phyloP scores from a whole-genome alignment of 2,797 vertebrate species.

The Pangasius krempfi region DNA sequence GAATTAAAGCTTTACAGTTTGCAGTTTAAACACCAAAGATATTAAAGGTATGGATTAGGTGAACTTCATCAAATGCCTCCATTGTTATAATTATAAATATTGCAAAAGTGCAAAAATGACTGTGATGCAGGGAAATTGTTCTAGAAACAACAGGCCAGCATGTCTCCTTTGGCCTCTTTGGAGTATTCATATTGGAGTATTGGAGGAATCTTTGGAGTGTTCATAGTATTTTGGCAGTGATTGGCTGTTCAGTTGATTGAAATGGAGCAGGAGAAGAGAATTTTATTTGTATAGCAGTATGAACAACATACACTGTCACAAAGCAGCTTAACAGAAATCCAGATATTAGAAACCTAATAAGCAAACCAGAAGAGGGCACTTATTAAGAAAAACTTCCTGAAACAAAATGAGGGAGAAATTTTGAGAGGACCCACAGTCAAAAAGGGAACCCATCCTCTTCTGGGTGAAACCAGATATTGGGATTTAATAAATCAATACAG shows the following conservation, averaged over 20 bases:
- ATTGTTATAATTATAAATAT: background rate
- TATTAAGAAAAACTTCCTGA: background rate
- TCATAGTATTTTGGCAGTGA: background rate
- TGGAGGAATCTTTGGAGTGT: too few species aligned
- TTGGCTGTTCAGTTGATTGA: background rate
- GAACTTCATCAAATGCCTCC: conserved; percentile 9
- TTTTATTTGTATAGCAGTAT: background rate
- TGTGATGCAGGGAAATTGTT: conserved; percentile 8
- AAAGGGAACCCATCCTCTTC: background rate
- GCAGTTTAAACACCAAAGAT: conserved; percentile 59
- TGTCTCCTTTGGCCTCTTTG: conserved; percentile 5
- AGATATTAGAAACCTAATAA: background rate
- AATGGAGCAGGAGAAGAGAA: background rate
- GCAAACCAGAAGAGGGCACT: background rate
- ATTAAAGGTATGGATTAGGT: conserved; percentile 33
- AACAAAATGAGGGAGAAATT: background rate
- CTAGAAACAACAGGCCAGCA: conserved; percentile 32
- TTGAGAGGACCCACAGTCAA: background rate
- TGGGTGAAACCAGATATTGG: background rate
- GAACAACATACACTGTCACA: background rate
- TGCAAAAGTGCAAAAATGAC: background rate
- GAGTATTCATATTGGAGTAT: background rate
- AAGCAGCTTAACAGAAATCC: background rate
- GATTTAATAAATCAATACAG: background rate
- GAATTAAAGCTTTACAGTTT: conserved; percentile 65